Evolutionary conservation across 2,113 vertebrate species (phyloP).

Genomic region (Prinia subflava): DNA sequence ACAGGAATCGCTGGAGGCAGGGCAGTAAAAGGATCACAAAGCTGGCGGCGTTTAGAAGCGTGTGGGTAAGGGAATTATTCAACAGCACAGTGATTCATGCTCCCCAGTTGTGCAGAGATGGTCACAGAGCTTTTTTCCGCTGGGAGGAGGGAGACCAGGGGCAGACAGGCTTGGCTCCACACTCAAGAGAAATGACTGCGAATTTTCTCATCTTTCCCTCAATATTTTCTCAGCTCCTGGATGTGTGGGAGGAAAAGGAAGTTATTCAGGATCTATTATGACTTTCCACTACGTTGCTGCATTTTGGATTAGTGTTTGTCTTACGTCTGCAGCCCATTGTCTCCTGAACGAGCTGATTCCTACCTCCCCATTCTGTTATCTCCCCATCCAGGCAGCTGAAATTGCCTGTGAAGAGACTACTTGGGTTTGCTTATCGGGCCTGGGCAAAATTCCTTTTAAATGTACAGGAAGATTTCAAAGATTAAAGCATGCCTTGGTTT

Average conservation of each 20-base stretch:
- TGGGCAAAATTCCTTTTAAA: neutral
- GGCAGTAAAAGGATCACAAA: slow-evolving; percentile 7
- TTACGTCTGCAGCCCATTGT: slow-evolving; percentile 19
- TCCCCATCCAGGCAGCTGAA: neutral
- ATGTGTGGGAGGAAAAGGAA: slow-evolving; percentile 61
- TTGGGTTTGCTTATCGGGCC: neutral
- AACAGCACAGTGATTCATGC: slow-evolving; percentile 37
- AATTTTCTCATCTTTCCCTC: slow-evolving; percentile 40
- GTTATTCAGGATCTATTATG: slow-evolving; percentile 54
- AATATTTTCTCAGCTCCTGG: slow-evolving; percentile 42
- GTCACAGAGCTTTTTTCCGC: slow-evolving; percentile 47
- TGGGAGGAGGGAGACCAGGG: slow-evolving; percentile 19
- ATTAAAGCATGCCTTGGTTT: neutral
- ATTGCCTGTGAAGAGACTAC: neutral
- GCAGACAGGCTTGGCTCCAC: slow-evolving; percentile 19
- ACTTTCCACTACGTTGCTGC: slow-evolving; percentile 49
- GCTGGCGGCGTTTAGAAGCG: neutral
- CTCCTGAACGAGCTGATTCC: neutral
- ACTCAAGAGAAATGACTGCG: neutral
- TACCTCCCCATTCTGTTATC: neutral
- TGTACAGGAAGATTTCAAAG: neutral
- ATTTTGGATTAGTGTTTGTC: slow-evolving; percentile 13
- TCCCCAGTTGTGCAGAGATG: slow-evolving; percentile 34
- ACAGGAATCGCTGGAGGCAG: slow-evolving; percentile 39
- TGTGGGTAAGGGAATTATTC: slow-evolving; percentile 22